phyloP scores from a whole-genome alignment of 1,140 invertebrate species.

The Diprion similis region DNA sequence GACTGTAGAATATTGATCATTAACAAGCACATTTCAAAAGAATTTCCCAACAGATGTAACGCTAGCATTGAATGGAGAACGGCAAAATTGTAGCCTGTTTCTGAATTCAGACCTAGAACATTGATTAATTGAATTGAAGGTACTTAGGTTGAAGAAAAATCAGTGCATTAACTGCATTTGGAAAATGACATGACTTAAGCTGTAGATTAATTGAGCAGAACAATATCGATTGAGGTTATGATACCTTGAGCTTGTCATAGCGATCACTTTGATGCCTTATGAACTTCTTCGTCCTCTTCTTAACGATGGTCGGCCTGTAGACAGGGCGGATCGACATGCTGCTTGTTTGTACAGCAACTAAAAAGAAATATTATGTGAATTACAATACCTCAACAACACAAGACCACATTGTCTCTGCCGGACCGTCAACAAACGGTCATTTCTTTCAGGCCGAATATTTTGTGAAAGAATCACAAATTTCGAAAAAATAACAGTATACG shows the following conservation, averaged over 20 bases:
- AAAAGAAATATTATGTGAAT: constrained; percentile 30
- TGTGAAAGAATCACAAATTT: neutral
- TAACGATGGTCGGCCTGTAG: constrained; percentile 87
- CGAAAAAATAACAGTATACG: neutral
- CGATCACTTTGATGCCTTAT: constrained; percentile 96
- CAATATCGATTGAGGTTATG: constrained; percentile 5
- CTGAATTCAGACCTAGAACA: too few relatives aligned
- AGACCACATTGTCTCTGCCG: neutral
- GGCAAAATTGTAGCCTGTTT: too few relatives aligned
- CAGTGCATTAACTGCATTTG: too few relatives aligned
- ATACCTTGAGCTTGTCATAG: constrained; percentile 93
- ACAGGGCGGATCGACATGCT: constrained; percentile 86
- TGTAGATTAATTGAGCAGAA: too few relatives aligned
- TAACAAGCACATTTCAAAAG: too few relatives aligned
- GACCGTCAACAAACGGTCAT: neutral
- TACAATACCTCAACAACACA: neutral
- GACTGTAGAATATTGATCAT: too few relatives aligned
- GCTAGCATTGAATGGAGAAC: too few relatives aligned
- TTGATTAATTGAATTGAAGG: too few relatives aligned
- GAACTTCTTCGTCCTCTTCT: constrained; percentile 97
- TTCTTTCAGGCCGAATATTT: neutral
- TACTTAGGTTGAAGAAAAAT: too few relatives aligned
- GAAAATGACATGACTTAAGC: too few relatives aligned
- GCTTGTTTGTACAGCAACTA: constrained; percentile 28
- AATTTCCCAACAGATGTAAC: too few relatives aligned